phyloP scores from a whole-genome alignment of 1,140 invertebrate species.

The Probaryconus sp. region DNA sequence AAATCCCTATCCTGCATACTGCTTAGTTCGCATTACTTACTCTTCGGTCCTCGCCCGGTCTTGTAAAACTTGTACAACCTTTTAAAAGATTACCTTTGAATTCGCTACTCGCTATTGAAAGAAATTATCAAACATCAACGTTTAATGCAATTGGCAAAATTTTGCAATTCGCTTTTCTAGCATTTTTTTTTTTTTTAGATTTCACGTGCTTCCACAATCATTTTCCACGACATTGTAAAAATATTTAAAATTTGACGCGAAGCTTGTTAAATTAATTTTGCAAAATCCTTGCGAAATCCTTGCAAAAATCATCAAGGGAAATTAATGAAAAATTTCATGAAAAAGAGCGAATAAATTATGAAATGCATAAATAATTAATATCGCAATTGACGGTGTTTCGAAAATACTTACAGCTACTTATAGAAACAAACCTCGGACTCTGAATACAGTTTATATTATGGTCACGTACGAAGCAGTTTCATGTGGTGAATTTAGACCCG shows the following conservation, averaged over 20 bases:
- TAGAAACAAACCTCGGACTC: conserved; percentile 40
- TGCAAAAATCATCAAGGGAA: no score
- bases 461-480: conserved; percentile 60
- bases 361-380: conserved; percentile 8
- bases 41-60: conserved; percentile 33
- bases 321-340: no score
- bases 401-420: conserved; percentile 6
- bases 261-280: no score
- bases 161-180: no score
- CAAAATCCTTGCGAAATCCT: no score
- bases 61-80: conserved; percentile 58
- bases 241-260: no score
- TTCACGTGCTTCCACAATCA: no score
- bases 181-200: no score
- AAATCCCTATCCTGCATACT: conserved; percentile 70
- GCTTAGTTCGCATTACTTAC: conserved; percentile 60
- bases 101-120: conserved; percentile 67
- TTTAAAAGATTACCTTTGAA: conserved; percentile 73
- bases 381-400: conserved; percentile 10
- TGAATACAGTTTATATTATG: conserved; percentile 53
- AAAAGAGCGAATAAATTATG: no score
- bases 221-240: no score
- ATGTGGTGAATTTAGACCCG: conserved; percentile 60
- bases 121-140: conserved; percentile 61
- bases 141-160: conserved; percentile 8